phyloP scores from a whole-genome alignment of 2,888 invertebrate species.

The Andrena praecox region DNA sequence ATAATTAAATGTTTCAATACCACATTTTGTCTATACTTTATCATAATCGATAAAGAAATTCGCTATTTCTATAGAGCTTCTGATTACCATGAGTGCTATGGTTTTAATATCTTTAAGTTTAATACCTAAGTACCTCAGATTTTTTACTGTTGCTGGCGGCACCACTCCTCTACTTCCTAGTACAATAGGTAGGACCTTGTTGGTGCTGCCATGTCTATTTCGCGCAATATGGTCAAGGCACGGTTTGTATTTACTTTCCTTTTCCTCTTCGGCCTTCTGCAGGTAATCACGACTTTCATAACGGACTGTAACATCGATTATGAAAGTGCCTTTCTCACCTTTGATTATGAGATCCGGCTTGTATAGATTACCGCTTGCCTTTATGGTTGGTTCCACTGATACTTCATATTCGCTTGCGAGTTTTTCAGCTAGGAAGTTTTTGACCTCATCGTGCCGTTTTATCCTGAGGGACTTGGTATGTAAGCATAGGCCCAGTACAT shows the following conservation, averaged over 20 bases:
- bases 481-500: not conserved
- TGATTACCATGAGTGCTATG: not conserved
- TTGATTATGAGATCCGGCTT: too few relatives aligned
- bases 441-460: not conserved
- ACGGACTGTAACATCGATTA: conserved; percentile 49
- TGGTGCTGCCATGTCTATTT: not conserved
- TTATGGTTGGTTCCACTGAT: not conserved
- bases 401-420: not conserved
- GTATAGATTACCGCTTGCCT: too few relatives aligned
- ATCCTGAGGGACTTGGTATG: not conserved
- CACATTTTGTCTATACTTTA: not conserved
- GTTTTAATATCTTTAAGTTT: not conserved
- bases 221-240: not conserved
- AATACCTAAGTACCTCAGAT: not conserved
- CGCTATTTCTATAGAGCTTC: not conserved
- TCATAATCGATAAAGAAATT: not conserved
- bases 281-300: conserved; percentile 35
- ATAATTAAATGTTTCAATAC: too few relatives aligned
- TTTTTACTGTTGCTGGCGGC: not conserved
- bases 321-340: not conserved
- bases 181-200: conserved; percentile 24
- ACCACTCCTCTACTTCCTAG: conserved; percentile 37
- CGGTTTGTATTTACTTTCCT: conserved; percentile 31
- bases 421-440: conserved; percentile 11
- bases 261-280: not conserved